Conservation (phyloP, 2,797 vertebrate genomes). For the Amphiprion clarkii region DNA sequence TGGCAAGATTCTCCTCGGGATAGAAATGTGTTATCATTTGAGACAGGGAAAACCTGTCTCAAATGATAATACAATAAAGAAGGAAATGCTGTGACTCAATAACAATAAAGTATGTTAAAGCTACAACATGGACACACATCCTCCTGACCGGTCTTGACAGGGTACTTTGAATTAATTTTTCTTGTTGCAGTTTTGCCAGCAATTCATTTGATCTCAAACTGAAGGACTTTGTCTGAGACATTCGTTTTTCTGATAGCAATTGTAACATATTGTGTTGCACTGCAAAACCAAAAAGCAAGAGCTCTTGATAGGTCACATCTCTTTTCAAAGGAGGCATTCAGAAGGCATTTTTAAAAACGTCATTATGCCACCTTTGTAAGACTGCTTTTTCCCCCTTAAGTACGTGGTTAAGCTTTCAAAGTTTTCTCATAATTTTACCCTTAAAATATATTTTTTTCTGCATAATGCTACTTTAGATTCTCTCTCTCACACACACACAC, state of each 20-base stretch:
- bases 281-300: slow-evolving; percentile 11
- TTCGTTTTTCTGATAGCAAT: slow-evolving; percentile 1
- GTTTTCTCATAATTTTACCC: neutral
- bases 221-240: neutral
- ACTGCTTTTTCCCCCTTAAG: neutral
- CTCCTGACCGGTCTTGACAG: no score
- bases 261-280: neutral
- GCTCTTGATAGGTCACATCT: neutral
- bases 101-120: neutral
- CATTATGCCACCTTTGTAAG: neutral
- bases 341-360: neutral
- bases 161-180: neutral
- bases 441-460: neutral
- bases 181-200: neutral
- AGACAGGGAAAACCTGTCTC: slow-evolving; percentile 13
- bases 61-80: neutral
- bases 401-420: neutral
- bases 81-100: neutral
- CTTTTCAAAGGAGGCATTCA: neutral
- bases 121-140: neutral
- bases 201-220: neutral
- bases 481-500: no score
- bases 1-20: neutral
- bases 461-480: slow-evolving; percentile 8
- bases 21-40: neutral